Evolutionary conservation across 2,888 invertebrate genomes (phyloP), one percentile per base, ranked within the genome.

Genomic region (Bellardia bayeri): DNA sequence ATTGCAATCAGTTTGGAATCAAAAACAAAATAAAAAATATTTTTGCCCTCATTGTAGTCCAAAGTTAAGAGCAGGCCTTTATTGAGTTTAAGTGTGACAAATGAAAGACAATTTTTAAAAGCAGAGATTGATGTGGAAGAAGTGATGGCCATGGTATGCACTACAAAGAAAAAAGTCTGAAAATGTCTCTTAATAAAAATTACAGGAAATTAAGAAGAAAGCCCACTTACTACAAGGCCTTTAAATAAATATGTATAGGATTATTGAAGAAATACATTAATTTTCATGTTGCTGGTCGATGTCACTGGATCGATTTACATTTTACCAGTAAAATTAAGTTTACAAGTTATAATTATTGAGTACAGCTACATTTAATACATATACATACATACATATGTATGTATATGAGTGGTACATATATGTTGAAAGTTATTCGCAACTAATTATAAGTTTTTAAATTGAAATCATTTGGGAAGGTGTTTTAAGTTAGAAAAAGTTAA

Each of bases 21-120:
- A 42, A 76, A 40, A 54, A 76, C 54, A 40, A 69, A 83, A 83
- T 30, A 63, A 16, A 56, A 82, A 16, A 16, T 13, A 40, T 16
- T 37, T 66, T 56, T 72, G 49, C 40, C 23, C 42, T 63, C 54
- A 63, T 49, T 78, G 78, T 40, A 81, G 49, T 23, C 45, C 33
- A 58, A 58, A 68, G 45, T 51, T 68, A 58, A 61, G 71, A 76
- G 56, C 56, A 54, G 23, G 33, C 45, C 33, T 71, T 80, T 58
- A 71, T 80, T 74, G 51, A 66, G 56, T 81, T 82, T 37, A 84
- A 76, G 76, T 78, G 76, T 84, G 87, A 84, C 84, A 84, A 81
- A 84, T 87, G 81, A 84, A 82, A 66, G 76, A 84, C 81, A 76
- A 63, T 81, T 78, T 54, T 30, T 63, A 63, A 74, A 86, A 68